These are phyloP conservation scores for Halictus ligatus DNA, from an alignment of 2,888 invertebrate species.

Conservation along the genomic window DNA sequence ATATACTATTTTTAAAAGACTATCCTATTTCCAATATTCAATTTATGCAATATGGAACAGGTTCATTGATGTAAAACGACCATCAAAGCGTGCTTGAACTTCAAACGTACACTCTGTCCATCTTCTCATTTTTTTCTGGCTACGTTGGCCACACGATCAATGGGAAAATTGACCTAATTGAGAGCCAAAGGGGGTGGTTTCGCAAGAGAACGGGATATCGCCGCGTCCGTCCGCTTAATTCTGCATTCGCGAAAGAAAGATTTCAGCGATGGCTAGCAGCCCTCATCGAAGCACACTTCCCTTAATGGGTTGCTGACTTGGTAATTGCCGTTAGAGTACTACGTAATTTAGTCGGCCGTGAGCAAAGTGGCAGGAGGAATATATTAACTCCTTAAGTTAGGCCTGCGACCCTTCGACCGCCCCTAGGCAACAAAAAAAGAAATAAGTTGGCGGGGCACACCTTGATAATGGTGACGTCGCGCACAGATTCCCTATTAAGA, in stretches of 20 bases:
- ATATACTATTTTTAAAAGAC: too few relatives aligned
- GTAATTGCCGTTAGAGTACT: constrained; percentile 69
- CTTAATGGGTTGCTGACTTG: constrained; percentile 73
- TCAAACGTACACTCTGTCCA: not conserved
- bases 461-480: not conserved
- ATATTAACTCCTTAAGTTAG: constrained; percentile 54
- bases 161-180: constrained; percentile 25
- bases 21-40: too few relatives aligned
- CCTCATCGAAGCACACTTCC: constrained; percentile 65
- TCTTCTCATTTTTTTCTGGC: not conserved
- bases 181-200: not conserved
- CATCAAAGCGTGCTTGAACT: constrained; percentile 3
- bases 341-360: constrained; percentile 69
- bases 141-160: too few relatives aligned
- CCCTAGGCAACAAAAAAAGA: constrained; percentile 35
- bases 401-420: constrained; percentile 25
- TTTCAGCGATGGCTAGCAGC: constrained; percentile 51
- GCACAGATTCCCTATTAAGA: constrained; percentile 1
- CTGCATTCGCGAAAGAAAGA: constrained; percentile 65
- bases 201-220: not conserved
- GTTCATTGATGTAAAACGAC: not conserved
- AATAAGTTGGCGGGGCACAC: not conserved
- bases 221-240: constrained; percentile 62
- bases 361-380: constrained; percentile 54
- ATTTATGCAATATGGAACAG: too few relatives aligned